Evolutionary conservation across 2,888 invertebrate genomes (phyloP), one percentile per base, ranked within the genome.

Genomic region (Blastobasis lacticolella): DNA sequence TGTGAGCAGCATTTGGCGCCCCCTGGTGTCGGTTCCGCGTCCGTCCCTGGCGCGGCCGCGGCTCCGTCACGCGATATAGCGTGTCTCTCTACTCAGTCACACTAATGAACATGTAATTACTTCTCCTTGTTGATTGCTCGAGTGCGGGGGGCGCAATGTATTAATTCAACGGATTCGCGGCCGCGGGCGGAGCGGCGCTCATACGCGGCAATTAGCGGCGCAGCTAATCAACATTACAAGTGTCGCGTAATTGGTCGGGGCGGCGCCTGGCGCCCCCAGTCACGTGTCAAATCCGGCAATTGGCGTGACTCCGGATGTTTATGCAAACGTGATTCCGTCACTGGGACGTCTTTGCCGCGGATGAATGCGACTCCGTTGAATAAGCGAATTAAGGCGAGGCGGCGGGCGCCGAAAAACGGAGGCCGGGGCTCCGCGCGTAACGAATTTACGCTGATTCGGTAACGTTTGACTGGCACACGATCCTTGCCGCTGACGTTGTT

Each of bases 51-150:
- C 5, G 6, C 23, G 23, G 23, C 23, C 23, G 23, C 23, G 23
- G 23, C 58, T 58, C 57, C 64, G 73, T 69, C 83, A 85, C 81
- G 82, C 83, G 71, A 82, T 68, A 71, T 82, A 62, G 77, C 84
- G 81, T 82, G 83, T 64, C 71, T 66, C 51, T 23, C 23, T 23
- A 37, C 68, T 64, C 64, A 63, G 70, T 69, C 71, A 66, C 75
- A 70, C 70, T 81, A 82, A 82, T 82, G 80, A 81, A 80, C 77
- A 76, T 73, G 78, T 84, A 81, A 83, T 83, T 83, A 81, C 76
- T 73, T 72, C 71, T 73, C 67, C 62, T 66, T 64, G 62, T 56
- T 71, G 72, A 75, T 78, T 76, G 70, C 69, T 66, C 60, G 62
- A 63, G 64, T 62, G 70, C 69, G 71, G 70, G 46, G 42, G 10